Conservation (phyloP, 2,113 vertebrate species). For the Lampris incognitus region DNA sequence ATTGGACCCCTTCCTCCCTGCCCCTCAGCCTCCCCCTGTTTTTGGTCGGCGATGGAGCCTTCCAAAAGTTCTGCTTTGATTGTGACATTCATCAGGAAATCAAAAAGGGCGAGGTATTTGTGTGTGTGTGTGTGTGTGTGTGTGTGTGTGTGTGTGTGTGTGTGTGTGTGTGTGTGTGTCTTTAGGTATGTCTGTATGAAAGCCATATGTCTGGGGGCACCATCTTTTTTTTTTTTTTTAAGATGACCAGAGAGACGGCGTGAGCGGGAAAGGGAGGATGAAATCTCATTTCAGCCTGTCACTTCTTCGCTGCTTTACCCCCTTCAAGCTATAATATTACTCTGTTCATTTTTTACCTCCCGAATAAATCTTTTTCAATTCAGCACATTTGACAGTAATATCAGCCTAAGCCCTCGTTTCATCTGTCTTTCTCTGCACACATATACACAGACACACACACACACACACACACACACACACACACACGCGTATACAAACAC, state of each 20-base stretch:
- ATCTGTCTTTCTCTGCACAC: constrained; percentile 1
- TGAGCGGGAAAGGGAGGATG: not conserved
- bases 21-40: not conserved
- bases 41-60: constrained; percentile 15
- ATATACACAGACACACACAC: constrained; percentile 3
- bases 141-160: not conserved
- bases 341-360: constrained; percentile 43
- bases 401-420: constrained; percentile 27
- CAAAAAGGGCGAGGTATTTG: constrained; percentile 25
- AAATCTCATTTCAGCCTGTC: constrained; percentile 57
- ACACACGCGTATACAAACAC: not conserved
- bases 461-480: constrained; percentile 2
- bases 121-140: constrained; percentile 18
- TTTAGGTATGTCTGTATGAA: too few species aligned
- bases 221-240: not conserved
- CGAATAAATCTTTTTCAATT: constrained; percentile 63
- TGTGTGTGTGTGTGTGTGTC: too few species aligned
- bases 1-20: constrained; percentile 15
- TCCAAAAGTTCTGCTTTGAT: constrained; percentile 6
- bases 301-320: constrained; percentile 53
- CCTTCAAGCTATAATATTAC: constrained; percentile 47
- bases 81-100: constrained; percentile 40
- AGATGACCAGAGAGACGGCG: constrained; percentile 24
- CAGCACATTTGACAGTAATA: constrained; percentile 59
- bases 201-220: too few species aligned